Base-by-base conservation (phyloP, 2,888 invertebrate genomes). In the Nipponacmea schrenckii region DNA sequence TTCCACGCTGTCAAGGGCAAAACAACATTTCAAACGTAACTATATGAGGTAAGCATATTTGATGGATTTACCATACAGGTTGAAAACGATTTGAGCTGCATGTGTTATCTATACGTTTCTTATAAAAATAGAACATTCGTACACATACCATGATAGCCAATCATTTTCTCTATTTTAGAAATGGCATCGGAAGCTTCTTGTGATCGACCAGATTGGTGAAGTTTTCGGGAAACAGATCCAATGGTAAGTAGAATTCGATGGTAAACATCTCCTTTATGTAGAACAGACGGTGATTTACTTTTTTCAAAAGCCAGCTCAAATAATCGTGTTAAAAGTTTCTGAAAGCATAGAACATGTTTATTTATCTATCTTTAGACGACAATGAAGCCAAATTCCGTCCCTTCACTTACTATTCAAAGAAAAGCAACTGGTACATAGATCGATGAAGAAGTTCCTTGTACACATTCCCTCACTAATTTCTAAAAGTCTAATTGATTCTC, bases 141-240 rank as follows among this genome's bases (percentile, higher is more conserved):
- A 27, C 31, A 68, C 67, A 62, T 73, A 84, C 84, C 84, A 73
- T 83, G 82, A 5, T 81, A 50, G n/a, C 83, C 82, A 14, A 83
- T 75, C 75, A 76, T 67, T 8, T 72, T 62, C 66, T 83, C 81
- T 14, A 83, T 50, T 62, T 72, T 68, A 15, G 67, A 62, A 14
- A 77, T 72, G 3, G 81, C 71, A 8, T 62, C 39, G 8, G 68
- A 44, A 0, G 84, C 81, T 15, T 71, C 48, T 14, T 74, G 72
- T n/a, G 66, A 65, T 1, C 74, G 63, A 10, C 79, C 80, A 17
- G 67, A 62, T 44, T 75, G 68, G 20, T 67, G 27, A 45, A 83
- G 65, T 20, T 69, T 76, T 10, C 70, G 48, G 12, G 76, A 72
- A 17, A 81, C 70, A 12, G 76, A 74, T 3, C 84, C 83, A 17